These are phyloP conservation scores for Sinotaia quadrata DNA, from an alignment of 2,888 invertebrate genomes.

Conservation along the genomic window DNA sequence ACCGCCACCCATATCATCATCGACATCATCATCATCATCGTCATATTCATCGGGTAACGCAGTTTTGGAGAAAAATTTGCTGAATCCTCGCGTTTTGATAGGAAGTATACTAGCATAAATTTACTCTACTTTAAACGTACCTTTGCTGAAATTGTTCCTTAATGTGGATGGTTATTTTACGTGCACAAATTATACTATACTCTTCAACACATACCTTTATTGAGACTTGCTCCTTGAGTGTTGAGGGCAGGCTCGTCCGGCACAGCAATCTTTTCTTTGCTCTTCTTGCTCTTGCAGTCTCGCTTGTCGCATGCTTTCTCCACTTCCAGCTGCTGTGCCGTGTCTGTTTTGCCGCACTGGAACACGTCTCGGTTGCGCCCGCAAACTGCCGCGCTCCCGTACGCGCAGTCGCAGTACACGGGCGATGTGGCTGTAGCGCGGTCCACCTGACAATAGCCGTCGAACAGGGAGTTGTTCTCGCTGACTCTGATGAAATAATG, in stretches of 20 bases:
- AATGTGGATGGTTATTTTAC: too few species aligned
- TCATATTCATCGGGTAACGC: too few species aligned
- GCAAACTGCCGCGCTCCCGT: conserved; percentile 29
- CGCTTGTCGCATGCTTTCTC: conserved; percentile 13
- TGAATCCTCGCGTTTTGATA: too few species aligned
- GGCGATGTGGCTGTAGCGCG: not conserved
- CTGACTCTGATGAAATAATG: conserved; percentile 40
- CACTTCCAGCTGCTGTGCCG: conserved; percentile 10
- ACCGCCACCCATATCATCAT: too few species aligned
- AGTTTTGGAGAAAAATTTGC: too few species aligned
- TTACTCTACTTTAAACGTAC: too few species aligned
- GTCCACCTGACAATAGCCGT: conserved; percentile 41
- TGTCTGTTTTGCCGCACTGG: conserved; percentile 34
- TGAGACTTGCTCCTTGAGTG: conserved; percentile 1
- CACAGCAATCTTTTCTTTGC: not conserved
- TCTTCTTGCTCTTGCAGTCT: not conserved
- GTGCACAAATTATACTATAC: too few species aligned
- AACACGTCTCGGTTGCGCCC: conserved; percentile 36
- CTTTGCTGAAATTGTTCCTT: too few species aligned
- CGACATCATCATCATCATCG: too few species aligned
- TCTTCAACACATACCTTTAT: not conserved
- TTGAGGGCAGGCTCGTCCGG: not conserved
- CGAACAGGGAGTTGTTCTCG: conserved; percentile 39
- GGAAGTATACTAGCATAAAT: too few species aligned
- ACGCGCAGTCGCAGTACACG: conserved; percentile 43